Evolutionary conservation across 30 jellyfish, hydroid and myxozoan genomes (phyloP).

Genomic region (Nemopilema nomurai): DNA sequence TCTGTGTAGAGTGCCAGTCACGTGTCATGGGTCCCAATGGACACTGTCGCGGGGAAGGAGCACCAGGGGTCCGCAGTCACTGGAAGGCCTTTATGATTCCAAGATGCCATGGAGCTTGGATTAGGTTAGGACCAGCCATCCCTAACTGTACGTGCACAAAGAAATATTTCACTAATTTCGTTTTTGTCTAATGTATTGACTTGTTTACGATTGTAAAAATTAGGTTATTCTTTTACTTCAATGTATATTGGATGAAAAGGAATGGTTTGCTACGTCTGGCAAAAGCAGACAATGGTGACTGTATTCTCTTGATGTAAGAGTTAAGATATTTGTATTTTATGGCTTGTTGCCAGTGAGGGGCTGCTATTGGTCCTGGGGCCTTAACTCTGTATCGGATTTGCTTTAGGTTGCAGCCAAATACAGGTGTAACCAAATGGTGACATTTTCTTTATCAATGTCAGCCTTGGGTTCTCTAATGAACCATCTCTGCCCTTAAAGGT

Average conservation of each 20-base stretch:
- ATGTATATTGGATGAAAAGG: background rate
- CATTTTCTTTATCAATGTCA: background rate
- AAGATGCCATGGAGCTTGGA: slow-evolving; percentile 97
- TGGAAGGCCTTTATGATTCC: slow-evolving; percentile 92
- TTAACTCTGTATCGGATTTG: background rate
- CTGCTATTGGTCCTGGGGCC: background rate
- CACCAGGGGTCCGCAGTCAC: slow-evolving; percentile 78
- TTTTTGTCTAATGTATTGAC: slow-evolving; percentile 68
- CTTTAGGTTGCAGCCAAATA: background rate
- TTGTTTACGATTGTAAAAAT: background rate
- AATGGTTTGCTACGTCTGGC: background rate
- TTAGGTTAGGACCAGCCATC: slow-evolving; percentile 87
- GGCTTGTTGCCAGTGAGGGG: too few species aligned
- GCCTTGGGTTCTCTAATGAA: background rate
- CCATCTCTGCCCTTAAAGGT: background rate
- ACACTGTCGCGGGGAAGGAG: slow-evolving; percentile 98
- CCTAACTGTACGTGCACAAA: slow-evolving; percentile 94
- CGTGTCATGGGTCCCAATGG: slow-evolving; percentile 87
- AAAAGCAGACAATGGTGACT: background rate
- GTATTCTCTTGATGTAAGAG: background rate
- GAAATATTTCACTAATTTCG: slow-evolving; percentile 82
- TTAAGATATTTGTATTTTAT: background rate
- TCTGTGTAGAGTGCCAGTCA: slow-evolving; percentile 94
- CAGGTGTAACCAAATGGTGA: background rate
- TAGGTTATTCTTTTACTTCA: slow-evolving; percentile 3